These are phyloP conservation scores for Bothrops jararaca DNA, from an alignment of 2,113 vertebrate genomes.

Conservation along the genomic window DNA sequence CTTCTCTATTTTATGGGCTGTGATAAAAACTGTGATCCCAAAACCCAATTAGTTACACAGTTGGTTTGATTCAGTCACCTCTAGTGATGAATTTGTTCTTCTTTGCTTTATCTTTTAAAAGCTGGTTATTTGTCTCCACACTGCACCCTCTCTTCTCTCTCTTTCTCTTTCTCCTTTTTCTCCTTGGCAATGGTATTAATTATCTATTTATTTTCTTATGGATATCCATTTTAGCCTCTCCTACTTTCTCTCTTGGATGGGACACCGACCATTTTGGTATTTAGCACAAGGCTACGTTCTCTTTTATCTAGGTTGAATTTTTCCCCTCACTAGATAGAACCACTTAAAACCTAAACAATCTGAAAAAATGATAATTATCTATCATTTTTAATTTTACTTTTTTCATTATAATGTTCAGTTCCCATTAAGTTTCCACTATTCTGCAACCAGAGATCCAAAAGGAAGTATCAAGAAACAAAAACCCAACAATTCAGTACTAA, in stretches of 20 bases:
- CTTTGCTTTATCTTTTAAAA: slow-evolving; percentile 4
- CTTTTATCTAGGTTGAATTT: not conserved
- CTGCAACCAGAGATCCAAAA: slow-evolving; percentile 15
- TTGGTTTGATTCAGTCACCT: slow-evolving; percentile 13
- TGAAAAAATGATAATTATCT: not conserved
- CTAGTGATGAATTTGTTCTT: not conserved
- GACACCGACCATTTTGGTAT: not conserved
- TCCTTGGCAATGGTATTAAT: not conserved
- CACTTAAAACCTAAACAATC: not conserved
- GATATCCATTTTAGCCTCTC: not conserved
- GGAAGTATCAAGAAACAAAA: slow-evolving; percentile 12
- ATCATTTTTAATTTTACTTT: not conserved
- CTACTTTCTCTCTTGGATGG: accelerated
- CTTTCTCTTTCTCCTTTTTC: not conserved
- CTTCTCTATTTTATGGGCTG: not conserved
- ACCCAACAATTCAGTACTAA: not conserved
- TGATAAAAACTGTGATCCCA: not conserved
- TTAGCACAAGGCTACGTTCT: not conserved
- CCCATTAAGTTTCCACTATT: not conserved
- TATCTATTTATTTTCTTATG: not conserved
- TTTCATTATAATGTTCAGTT: slow-evolving; percentile 7
- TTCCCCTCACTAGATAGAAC: not conserved
- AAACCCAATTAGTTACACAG: slow-evolving; percentile 3
- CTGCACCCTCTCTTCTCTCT: not conserved
- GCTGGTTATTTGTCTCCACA: not conserved